Percentiles rank a stretch among this genome's conserved stretches.
Evolutionary conservation across 1,140 invertebrate genomes (phyloP).

Genomic region (Aphidius gifuensis): DNA sequence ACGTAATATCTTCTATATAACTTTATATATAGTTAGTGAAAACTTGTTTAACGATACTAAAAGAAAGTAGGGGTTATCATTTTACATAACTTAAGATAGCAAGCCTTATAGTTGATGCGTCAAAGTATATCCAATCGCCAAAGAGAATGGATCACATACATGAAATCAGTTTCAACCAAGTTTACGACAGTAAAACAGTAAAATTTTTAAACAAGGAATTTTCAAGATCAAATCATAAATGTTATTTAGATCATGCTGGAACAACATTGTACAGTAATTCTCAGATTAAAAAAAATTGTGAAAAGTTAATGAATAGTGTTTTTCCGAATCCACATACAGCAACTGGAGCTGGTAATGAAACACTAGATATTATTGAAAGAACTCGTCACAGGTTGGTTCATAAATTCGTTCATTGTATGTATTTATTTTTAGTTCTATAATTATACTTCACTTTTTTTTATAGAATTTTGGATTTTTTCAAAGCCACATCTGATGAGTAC

Average conservation of each 20-base stretch:
- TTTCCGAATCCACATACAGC: slow-evolving; percentile 87
- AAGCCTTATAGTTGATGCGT: too few species aligned
- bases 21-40: too few species aligned
- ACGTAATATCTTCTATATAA: too few species aligned
- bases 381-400: slow-evolving; percentile 69
- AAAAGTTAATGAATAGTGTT: slow-evolving; percentile 67
- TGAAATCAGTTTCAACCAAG: slow-evolving; percentile 24
- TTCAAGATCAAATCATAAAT: slow-evolving; percentile 34
- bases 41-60: too few species aligned
- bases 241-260: slow-evolving; percentile 89
- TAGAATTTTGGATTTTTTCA: slow-evolving; percentile 82
- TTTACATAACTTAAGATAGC: too few species aligned
- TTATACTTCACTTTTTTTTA: slow-evolving; percentile 28
- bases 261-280: slow-evolving; percentile 76
- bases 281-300: slow-evolving; percentile 67
- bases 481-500: slow-evolving; percentile 78
- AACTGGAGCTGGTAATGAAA: slow-evolving; percentile 66
- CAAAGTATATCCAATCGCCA: not conserved
- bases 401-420: slow-evolving; percentile 3
- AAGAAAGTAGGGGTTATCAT: too few species aligned
- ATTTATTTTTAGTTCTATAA: slow-evolving; percentile 6
- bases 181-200: slow-evolving; percentile 34
- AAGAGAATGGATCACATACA: slow-evolving; percentile 33
- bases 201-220: slow-evolving; percentile 36
- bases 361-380: slow-evolving; percentile 77